A percentile compares a stretch with the other conserved stretches of the same genome.
Evolutionary conservation across 1,140 invertebrate genomes (phyloP).

Genomic region (Calosoma granatense): DNA sequence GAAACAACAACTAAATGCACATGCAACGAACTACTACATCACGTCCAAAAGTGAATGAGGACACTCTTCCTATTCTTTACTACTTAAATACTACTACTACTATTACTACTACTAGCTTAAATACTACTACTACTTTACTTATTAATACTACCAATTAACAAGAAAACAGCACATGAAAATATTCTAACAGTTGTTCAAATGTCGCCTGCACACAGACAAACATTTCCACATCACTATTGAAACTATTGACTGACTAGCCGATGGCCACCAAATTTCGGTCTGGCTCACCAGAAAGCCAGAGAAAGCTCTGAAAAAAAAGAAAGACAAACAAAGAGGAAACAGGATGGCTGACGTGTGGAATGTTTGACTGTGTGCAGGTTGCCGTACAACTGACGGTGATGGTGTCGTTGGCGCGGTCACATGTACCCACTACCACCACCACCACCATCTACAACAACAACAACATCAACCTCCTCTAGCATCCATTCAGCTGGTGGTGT

Average conservation of each 20-base stretch:
- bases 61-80: background rate
- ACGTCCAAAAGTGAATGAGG: background rate
- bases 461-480: too few relatives aligned
- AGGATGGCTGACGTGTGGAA: constrained; percentile 26
- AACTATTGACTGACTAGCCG: background rate
- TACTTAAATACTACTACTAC: too few relatives aligned
- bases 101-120: too few relatives aligned
- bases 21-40: too few relatives aligned
- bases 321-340: too few relatives aligned
- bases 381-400: constrained; percentile 21
- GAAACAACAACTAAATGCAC: too few relatives aligned
- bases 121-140: background rate
- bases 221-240: constrained; percentile 30
- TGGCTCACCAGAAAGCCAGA: too few relatives aligned
- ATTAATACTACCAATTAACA: background rate
- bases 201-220: constrained; percentile 35
- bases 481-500: too few relatives aligned
- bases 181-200: background rate
- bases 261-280: background rate
- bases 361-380: constrained; percentile 35
- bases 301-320: too few relatives aligned
- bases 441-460: too few relatives aligned
- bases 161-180: background rate
- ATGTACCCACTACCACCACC: too few relatives aligned
- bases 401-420: too few relatives aligned